Percentiles rank a stretch among this genome's conserved stretches.
Conservation (phyloP, 2,113 vertebrate genomes). For the Microtus pennsylvanicus region DNA sequence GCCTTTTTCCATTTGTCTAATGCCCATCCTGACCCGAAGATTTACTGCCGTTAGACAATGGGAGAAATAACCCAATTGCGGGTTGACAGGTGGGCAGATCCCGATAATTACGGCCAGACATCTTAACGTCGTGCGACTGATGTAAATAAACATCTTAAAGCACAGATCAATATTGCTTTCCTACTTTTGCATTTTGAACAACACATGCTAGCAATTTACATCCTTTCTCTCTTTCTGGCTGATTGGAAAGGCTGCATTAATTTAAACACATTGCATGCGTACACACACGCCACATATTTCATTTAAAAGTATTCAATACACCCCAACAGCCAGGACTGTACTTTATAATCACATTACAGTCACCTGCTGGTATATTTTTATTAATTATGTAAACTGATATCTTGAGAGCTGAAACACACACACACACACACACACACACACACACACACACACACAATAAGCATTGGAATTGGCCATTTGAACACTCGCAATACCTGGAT, state of each 20-base stretch:
- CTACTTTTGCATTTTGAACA: slow-evolving; percentile 85
- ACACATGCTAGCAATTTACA: slow-evolving; percentile 83
- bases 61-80: slow-evolving; percentile 89
- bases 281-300: slow-evolving; percentile 80
- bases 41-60: slow-evolving; percentile 88
- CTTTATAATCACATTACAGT: slow-evolving; percentile 82
- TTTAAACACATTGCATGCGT: slow-evolving; percentile 80
- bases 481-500: slow-evolving; percentile 66
- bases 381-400: slow-evolving; percentile 80
- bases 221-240: slow-evolving; percentile 79
- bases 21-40: slow-evolving; percentile 81
- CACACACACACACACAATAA: not conserved
- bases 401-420: slow-evolving; percentile 47
- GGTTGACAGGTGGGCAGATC: slow-evolving; percentile 91
- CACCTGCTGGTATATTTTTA: slow-evolving; percentile 80
- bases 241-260: slow-evolving; percentile 80
- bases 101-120: slow-evolving; percentile 89
- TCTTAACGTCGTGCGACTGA: slow-evolving; percentile 85
- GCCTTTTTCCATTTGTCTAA: slow-evolving; percentile 83
- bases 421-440: not conserved
- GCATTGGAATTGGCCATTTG: slow-evolving; percentile 41
- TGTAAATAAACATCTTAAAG: slow-evolving; percentile 87
- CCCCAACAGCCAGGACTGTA: slow-evolving; percentile 78
- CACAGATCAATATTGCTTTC: slow-evolving; percentile 85
- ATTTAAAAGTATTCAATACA: slow-evolving; percentile 82